Evolutionary conservation across 2,888 invertebrate species (phyloP).

Genomic region (Chrysodeixis includens): DNA sequence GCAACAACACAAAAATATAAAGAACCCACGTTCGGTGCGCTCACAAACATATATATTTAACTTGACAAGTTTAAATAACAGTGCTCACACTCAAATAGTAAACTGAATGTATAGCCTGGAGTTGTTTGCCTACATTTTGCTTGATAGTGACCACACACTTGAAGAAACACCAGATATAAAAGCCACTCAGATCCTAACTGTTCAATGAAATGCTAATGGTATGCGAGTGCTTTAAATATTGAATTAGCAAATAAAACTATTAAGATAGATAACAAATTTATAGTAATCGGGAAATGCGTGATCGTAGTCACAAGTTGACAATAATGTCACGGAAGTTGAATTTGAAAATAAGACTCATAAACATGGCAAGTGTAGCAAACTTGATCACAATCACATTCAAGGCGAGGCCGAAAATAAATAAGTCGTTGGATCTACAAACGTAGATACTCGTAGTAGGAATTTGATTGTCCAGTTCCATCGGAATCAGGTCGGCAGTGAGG

Average conservation of each 20-base stretch:
- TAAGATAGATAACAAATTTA: conserved; percentile 17
- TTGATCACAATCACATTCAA: conserved; percentile 29
- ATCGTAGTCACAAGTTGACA: conserved; percentile 17
- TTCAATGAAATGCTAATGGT: conserved; percentile 49
- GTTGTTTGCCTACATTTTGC: conserved; percentile 51
- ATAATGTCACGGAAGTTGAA: conserved; percentile 30
- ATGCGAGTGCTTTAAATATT: conserved; percentile 50
- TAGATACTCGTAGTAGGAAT: too few relatives aligned
- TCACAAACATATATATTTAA: conserved; percentile 33
- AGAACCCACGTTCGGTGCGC: conserved; percentile 29
- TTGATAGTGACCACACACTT: conserved; percentile 51
- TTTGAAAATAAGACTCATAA: conserved; percentile 22
- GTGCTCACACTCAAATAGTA: conserved; percentile 32
- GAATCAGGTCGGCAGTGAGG: conserved; percentile 25
- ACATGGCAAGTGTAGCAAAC: conserved; percentile 19
- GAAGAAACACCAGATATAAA: conserved; percentile 48
- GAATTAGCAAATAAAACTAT: conserved; percentile 44
- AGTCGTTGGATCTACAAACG: conserved; percentile 3
- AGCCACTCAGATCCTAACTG: conserved; percentile 50
- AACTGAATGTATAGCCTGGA: conserved; percentile 40
- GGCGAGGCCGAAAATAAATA: conserved; percentile 28
- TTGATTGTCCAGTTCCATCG: conserved; percentile 9
- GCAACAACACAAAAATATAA: conserved; percentile 10
- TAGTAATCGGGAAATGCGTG: conserved; percentile 9
- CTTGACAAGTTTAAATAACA: conserved; percentile 34